A percentile compares a stretch with the other conserved stretches of the same genome.
Evolutionary conservation across 2,797 vertebrate species (phyloP).

Genomic region (Merluccius polli): DNA sequence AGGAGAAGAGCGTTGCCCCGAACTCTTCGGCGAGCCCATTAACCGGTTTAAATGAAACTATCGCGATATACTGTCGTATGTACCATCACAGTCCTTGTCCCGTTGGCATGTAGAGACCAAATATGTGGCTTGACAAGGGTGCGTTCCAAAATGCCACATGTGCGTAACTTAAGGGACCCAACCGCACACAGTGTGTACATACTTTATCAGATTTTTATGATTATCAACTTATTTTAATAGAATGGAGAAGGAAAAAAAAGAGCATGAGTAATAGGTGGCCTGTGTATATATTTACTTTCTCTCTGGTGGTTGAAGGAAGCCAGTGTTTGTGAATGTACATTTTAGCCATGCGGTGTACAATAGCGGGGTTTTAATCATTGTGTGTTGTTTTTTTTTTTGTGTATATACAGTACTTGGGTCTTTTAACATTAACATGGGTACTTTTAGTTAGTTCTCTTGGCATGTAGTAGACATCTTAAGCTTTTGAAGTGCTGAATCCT

Average conservation of each 20-base stretch:
- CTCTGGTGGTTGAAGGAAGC: conserved; percentile 48
- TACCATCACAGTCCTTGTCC: not conserved
- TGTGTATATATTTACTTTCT: conserved; percentile 72
- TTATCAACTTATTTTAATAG: conserved; percentile 94
- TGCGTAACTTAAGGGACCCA: conserved; percentile 70
- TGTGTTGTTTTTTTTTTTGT: conserved; percentile 53
- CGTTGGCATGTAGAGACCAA: conserved; percentile 74
- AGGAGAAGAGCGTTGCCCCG: conserved; percentile 85
- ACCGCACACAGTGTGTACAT: conserved; percentile 84
- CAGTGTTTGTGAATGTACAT: conserved; percentile 63
- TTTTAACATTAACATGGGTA: conserved; percentile 50
- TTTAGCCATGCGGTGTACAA: not conserved
- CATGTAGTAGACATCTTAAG: conserved; percentile 25
- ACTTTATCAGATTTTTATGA: conserved; percentile 93
- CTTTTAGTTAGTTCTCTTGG: conserved; percentile 33
- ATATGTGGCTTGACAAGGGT: conserved; percentile 57
- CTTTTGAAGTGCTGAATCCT: conserved; percentile 20
- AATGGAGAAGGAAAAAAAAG: conserved; percentile 42
- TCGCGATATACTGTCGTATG: not conserved
- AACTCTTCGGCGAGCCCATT: conserved; percentile 85
- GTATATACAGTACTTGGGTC: conserved; percentile 56
- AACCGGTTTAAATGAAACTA: conserved; percentile 76
- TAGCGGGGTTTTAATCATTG: conserved; percentile 63
- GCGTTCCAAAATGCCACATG: conserved; percentile 52
- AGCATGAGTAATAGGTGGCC: conserved; percentile 51